A percentile compares a stretch with the other conserved stretches of the same genome.
These are phyloP conservation scores for Hirtodrosophila trivittata DNA, from an alignment of 2,888 invertebrate genomes.

Conservation along the genomic window DNA sequence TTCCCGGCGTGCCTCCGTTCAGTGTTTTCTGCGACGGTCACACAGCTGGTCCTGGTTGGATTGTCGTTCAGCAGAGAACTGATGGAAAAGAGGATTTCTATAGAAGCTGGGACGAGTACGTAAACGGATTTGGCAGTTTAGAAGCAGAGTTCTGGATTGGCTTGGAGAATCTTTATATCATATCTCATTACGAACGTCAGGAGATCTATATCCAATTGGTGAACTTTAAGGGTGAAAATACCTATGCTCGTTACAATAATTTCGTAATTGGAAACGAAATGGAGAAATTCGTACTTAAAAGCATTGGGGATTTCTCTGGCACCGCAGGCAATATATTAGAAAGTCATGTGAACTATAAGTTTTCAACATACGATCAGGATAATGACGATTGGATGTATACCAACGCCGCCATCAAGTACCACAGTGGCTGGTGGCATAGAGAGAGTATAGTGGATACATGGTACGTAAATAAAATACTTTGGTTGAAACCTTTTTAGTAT, in stretches of 20 bases:
- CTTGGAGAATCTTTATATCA: conserved; percentile 10
- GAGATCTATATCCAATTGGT: conserved; percentile 16
- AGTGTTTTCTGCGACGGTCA: conserved; percentile 5
- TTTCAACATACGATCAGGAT: conserved; percentile 10
- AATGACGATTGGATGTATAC: conserved; percentile 1
- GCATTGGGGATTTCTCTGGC: background rate
- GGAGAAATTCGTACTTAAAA: conserved; percentile 1
- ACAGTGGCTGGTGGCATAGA: conserved; percentile 15
- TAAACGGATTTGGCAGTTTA: conserved; percentile 16
- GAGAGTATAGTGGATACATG: too few relatives aligned
- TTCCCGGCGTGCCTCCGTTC: conserved; percentile 2
- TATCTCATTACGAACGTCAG: conserved; percentile 7
- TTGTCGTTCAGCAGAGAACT: conserved; percentile 15
- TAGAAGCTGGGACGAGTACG: conserved; percentile 5
- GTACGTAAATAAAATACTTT: too few relatives aligned
- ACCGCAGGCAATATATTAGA: background rate
- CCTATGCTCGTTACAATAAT: conserved; percentile 5
- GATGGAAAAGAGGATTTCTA: conserved; percentile 14
- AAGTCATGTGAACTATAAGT: background rate
- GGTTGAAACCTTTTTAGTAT: too few relatives aligned
- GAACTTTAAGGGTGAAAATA: background rate
- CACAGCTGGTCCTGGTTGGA: conserved; percentile 16
- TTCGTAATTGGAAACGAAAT: conserved; percentile 7
- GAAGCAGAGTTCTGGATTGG: conserved; percentile 16
- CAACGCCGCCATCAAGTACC: background rate